Evolutionary conservation across 1,140 invertebrate genomes (phyloP).

Genomic region (Ganaspis sp.): DNA sequence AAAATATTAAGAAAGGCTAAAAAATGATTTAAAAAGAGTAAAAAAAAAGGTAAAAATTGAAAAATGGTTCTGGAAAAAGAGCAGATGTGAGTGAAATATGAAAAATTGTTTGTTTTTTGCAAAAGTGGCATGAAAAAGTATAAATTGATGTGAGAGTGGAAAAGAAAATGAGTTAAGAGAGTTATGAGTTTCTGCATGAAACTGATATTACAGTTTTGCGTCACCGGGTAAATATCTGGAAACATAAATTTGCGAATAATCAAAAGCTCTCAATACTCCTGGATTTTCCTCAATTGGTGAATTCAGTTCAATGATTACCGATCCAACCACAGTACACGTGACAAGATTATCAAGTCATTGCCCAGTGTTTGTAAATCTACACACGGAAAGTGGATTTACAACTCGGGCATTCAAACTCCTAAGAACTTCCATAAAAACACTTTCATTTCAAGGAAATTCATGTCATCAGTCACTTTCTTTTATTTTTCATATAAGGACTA

Average conservation of each 20-base stretch:
- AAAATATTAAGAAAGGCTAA: no score
- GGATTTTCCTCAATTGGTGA: neutral
- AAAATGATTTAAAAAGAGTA: no score
- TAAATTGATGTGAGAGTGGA: neutral
- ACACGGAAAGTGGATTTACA: neutral
- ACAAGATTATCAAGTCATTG: constrained; percentile 17
- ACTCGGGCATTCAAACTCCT: neutral
- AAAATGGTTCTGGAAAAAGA: no score
- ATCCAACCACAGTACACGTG: neutral
- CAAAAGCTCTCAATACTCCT: neutral
- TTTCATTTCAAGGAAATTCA: neutral
- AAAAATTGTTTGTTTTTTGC: no score
- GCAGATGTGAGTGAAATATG: no score
- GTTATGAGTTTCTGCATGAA: neutral
- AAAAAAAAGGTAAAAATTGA: no score
- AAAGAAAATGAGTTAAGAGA: neutral
- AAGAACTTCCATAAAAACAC: neutral
- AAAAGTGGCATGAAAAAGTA: no score
- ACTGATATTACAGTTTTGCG: neutral
- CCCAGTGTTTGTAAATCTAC: neutral
- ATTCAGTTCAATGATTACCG: neutral
- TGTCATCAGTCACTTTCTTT: no score
- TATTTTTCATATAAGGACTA: no score
- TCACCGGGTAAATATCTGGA: neutral
- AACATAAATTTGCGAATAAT: neutral